Percentiles rank a stretch among this genome's conserved stretches.
Evolutionary conservation across 2,113 vertebrate genomes (phyloP).

Genomic region (Oryctolagus cuniculus): DNA sequence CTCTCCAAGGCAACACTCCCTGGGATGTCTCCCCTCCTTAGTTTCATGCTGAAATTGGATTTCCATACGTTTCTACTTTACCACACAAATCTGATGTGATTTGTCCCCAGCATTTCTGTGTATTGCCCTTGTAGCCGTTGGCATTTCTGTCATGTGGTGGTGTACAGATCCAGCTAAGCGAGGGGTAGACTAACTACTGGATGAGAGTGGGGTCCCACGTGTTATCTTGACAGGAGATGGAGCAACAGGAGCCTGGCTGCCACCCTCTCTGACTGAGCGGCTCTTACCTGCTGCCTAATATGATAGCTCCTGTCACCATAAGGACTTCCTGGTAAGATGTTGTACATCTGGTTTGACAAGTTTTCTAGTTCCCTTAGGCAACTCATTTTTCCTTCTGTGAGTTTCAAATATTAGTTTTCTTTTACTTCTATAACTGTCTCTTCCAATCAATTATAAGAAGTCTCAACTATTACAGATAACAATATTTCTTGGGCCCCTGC

Average conservation of each 20-base stretch:
- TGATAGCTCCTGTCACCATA: not conserved
- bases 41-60: not conserved
- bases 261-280: too few relatives aligned
- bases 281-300: not conserved
- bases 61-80: not conserved
- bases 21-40: not conserved
- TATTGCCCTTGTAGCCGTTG: not conserved
- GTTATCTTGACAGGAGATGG: not conserved
- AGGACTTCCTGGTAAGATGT: not conserved
- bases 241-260: fast-evolving
- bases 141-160: not conserved
- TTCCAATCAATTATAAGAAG: not conserved
- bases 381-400: not conserved
- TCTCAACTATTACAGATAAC: not conserved
- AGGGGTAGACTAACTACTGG: not conserved
- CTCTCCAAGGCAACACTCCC: fast-evolving
- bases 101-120: not conserved
- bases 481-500: too few relatives aligned
- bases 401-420: not conserved
- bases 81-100: not conserved
- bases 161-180: too few relatives aligned
- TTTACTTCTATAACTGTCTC: not conserved
- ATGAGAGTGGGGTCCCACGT: too few relatives aligned
- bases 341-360: not conserved
- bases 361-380: not conserved